phyloP scores from a whole-genome alignment of 2,113 vertebrate species.

The Mohoua ochrocephala region DNA sequence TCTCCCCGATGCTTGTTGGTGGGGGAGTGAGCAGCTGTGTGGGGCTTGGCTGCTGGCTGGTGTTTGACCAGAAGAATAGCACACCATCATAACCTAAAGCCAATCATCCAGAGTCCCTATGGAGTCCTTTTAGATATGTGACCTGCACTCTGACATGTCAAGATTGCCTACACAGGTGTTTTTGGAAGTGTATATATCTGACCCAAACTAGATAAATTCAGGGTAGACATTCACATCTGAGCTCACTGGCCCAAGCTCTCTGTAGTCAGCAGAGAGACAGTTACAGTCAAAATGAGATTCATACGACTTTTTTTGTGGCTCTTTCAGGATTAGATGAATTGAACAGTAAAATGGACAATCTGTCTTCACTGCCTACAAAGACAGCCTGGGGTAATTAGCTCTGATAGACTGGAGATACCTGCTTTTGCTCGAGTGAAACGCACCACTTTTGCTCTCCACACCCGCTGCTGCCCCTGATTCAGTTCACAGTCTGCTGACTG shows the following conservation, averaged over 20 bases:
- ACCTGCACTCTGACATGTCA: background rate
- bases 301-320: background rate
- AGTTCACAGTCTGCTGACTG: background rate
- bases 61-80: background rate
- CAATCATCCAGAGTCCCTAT: background rate
- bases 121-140: background rate
- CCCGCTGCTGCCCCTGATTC: background rate
- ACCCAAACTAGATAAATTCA: background rate
- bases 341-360: background rate
- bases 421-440: background rate
- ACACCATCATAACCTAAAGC: background rate
- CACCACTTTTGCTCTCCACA: background rate
- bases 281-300: background rate
- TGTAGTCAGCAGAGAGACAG: background rate
- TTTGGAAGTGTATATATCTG: background rate
- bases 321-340: background rate
- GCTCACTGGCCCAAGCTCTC: background rate
- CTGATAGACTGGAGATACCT: background rate
- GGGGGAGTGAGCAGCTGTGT: background rate
- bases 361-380: background rate
- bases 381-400: background rate
- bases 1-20: accelerated
- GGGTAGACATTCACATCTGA: background rate
- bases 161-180: background rate
- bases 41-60: background rate